phyloP scores from a whole-genome alignment of 2,113 vertebrate genomes.

The Alexandromys fortis region DNA sequence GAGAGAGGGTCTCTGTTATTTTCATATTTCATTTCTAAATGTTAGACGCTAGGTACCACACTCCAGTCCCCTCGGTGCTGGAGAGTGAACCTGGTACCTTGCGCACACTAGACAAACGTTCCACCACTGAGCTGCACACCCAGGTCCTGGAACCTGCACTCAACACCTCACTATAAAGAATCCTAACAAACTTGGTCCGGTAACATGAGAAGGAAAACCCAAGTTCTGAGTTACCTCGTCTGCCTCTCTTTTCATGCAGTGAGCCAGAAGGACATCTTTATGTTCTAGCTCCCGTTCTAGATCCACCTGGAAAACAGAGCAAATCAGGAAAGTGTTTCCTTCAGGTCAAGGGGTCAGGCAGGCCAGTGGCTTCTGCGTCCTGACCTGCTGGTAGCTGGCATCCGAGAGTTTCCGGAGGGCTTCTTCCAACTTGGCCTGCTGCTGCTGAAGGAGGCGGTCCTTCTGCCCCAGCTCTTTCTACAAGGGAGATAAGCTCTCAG shows the following conservation, averaged over 20 bases:
- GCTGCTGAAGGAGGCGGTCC: slow-evolving; percentile 93
- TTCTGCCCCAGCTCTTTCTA: slow-evolving; percentile 96
- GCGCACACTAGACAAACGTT: background rate
- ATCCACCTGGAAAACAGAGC: slow-evolving; percentile 84
- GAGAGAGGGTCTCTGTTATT: background rate
- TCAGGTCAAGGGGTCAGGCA: background rate
- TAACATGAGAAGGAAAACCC: background rate
- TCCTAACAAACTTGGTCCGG: background rate
- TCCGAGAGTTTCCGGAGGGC: slow-evolving; percentile 90
- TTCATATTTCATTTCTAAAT: slow-evolving; percentile 27
- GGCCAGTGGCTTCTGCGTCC: background rate
- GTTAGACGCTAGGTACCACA: background rate
- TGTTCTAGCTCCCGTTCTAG: slow-evolving; percentile 92
- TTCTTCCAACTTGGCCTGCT: slow-evolving; percentile 94
- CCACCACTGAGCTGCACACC: background rate
- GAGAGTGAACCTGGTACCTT: background rate
- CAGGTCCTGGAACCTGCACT: background rate
- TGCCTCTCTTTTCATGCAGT: slow-evolving; percentile 89
- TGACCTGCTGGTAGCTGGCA: slow-evolving; percentile 92
- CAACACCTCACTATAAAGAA: background rate
- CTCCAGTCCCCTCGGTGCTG: background rate
- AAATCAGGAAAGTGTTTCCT: slow-evolving; percentile 43
- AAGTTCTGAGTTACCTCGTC: slow-evolving; percentile 87
- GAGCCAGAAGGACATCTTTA: slow-evolving; percentile 89
- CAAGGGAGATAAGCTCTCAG: slow-evolving; percentile 40